phyloP scores from a whole-genome alignment of 53 echinoderm and acorn worm genomes.

The Henricia sp. region DNA sequence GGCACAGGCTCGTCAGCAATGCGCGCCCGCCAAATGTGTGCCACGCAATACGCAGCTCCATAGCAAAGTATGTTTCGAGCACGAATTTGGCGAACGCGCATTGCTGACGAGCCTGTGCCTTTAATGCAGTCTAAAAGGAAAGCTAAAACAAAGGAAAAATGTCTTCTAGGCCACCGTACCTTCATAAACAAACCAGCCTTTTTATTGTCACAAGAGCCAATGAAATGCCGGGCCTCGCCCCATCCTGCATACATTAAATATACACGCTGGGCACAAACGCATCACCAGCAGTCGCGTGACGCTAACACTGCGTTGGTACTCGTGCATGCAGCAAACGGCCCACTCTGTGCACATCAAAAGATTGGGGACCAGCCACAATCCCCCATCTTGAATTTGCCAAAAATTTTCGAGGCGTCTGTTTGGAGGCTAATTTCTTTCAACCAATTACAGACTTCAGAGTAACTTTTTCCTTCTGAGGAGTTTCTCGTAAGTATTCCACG shows the following conservation, averaged over 20 bases:
- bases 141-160: no score
- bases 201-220: no score
- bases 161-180: no score
- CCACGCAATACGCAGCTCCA: no score
- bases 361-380: constrained; percentile 13
- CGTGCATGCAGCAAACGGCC: background rate
- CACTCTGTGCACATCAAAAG: background rate
- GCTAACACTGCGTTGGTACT: constrained; percentile 37
- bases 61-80: no score
- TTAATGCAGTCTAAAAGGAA: no score
- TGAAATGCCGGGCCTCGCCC: no score
- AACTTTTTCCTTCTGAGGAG: constrained; percentile 25
- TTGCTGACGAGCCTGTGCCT: no score
- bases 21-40: no score
- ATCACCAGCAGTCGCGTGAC: constrained; percentile 66
- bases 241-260: constrained; percentile 42
- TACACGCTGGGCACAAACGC: constrained; percentile 27
- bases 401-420: constrained; percentile 50
- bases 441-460: constrained; percentile 47
- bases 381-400: background rate
- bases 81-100: no score
- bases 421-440: constrained; percentile 58
- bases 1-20: no score
- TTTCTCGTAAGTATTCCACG: constrained; percentile 23
- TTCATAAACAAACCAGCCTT: no score